These are phyloP conservation scores for Coregonus suidteri DNA, from an alignment of 2,797 vertebrate species.

Conservation along the genomic window DNA sequence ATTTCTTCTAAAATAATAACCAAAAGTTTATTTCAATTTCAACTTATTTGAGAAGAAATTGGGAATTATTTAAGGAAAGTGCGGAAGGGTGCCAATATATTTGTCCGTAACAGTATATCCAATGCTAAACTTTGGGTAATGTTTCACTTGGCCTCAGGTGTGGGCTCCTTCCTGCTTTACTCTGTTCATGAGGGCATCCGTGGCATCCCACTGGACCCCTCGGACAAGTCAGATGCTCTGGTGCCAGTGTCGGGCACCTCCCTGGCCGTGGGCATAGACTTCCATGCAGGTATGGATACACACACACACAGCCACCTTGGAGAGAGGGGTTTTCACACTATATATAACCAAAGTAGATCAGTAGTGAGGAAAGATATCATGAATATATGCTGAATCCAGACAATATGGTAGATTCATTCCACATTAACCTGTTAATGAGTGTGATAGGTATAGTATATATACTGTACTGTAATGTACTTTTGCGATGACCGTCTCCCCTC, in stretches of 20 bases:
- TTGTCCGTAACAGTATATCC: not conserved
- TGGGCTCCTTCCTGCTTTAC: slow-evolving; percentile 95
- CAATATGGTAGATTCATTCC: not conserved
- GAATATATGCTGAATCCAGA: not conserved
- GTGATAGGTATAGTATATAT: no score
- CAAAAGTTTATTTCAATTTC: no score
- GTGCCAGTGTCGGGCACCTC: slow-evolving; percentile 94
- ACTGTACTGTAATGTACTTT: not conserved
- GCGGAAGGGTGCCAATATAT: no score
- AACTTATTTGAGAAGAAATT: no score
- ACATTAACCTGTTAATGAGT: no score
- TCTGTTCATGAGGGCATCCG: slow-evolving; percentile 96
- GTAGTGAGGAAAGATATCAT: not conserved
- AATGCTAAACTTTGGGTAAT: no score
- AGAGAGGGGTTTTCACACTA: not conserved
- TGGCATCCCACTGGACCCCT: slow-evolving; percentile 92
- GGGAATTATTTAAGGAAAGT: no score
- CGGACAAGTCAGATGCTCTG: slow-evolving; percentile 93
- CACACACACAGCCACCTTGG: not conserved
- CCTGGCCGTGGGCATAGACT: slow-evolving; percentile 93
- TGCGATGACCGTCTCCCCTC: not conserved
- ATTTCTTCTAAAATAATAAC: no score
- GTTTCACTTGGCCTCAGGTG: slow-evolving; percentile 74
- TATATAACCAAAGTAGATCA: no score
- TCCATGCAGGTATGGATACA: slow-evolving; percentile 85